A percentile compares a stretch with the other conserved stretches of the same genome.
Conservation (phyloP, 2,888 invertebrate genomes). For the Acanthacorydalis orientalis region DNA sequence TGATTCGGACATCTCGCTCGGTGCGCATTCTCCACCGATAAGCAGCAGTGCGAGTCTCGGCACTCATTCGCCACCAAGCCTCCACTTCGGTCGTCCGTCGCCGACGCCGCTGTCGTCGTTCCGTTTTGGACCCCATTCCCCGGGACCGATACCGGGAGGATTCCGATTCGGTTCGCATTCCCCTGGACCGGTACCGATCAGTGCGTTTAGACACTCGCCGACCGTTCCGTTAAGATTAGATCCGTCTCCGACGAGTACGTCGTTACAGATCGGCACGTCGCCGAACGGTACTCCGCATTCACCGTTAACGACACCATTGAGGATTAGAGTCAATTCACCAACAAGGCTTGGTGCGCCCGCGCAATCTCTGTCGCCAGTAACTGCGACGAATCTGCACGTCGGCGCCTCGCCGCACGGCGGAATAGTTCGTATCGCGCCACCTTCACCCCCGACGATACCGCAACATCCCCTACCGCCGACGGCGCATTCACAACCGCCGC, state of each 20-base stretch:
- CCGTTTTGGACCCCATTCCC: conserved; percentile 15
- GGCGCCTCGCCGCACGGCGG: conserved; percentile 16
- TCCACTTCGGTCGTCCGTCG: not conserved
- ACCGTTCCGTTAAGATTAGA: not conserved
- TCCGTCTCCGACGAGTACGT: not conserved
- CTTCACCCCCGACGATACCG: conserved; percentile 19
- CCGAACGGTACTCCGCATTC: conserved; percentile 14
- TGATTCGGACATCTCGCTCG: conserved; percentile 28
- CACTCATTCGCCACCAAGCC: conserved; percentile 1
- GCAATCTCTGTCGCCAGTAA: conserved; percentile 15
- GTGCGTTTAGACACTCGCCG: not conserved
- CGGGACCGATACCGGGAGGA: conserved; percentile 18
- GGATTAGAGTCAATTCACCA: conserved; percentile 23
- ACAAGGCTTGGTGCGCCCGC: conserved; percentile 13
- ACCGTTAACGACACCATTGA: conserved; percentile 19
- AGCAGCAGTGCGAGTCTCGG: conserved; percentile 10
- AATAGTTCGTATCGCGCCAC: conserved; percentile 24
- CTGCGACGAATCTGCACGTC: conserved; percentile 16
- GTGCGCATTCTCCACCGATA: conserved; percentile 25
- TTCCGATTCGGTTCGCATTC: conserved; percentile 15
- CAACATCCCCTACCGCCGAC: conserved; percentile 13
- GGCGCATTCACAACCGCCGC: conserved; percentile 11
- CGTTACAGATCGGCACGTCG: conserved; percentile 10
- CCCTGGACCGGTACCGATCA: conserved; percentile 12
- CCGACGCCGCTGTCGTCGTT: not conserved